These are phyloP conservation scores for Hassar affinis DNA, from an alignment of 2,113 vertebrate species.

Conservation along the genomic window DNA sequence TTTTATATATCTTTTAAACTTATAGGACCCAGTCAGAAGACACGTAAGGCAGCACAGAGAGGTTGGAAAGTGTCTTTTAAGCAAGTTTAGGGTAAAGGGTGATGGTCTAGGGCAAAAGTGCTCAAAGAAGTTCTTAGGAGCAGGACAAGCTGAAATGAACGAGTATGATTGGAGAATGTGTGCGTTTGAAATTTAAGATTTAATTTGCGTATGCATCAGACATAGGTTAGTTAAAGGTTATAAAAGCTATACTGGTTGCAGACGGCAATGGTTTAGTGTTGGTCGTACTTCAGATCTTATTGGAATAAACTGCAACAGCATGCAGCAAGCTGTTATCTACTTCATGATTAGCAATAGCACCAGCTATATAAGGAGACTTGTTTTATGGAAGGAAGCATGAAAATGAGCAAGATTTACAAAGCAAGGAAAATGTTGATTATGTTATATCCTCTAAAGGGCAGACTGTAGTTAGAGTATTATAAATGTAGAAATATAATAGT, in stretches of 20 bases:
- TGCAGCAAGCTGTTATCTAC: neutral
- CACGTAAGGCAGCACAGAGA: neutral
- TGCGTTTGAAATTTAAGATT: neutral
- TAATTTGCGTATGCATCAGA: neutral
- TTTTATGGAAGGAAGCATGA: neutral
- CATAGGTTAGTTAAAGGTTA: constrained; percentile 7
- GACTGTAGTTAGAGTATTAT: neutral
- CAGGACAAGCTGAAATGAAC: neutral
- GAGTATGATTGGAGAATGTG: neutral
- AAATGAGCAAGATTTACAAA: neutral
- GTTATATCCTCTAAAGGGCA: neutral
- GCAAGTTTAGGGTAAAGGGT: constrained; percentile 1
- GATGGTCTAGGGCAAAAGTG: neutral
- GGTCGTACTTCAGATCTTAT: neutral
- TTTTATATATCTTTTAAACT: constrained; percentile 20
- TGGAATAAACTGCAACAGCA: neutral
- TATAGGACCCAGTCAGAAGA: constrained; percentile 3
- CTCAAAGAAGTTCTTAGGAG: neutral
- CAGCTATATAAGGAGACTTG: neutral
- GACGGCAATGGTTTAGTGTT: neutral
- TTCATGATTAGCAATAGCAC: neutral
- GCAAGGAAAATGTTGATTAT: neutral
- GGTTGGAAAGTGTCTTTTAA: constrained; percentile 11
- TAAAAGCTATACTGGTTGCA: constrained; percentile 18
- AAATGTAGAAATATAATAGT: neutral